Evolutionary conservation across 2,888 invertebrate genomes (phyloP).

Genomic region (Drosophila nr. fundita): DNA sequence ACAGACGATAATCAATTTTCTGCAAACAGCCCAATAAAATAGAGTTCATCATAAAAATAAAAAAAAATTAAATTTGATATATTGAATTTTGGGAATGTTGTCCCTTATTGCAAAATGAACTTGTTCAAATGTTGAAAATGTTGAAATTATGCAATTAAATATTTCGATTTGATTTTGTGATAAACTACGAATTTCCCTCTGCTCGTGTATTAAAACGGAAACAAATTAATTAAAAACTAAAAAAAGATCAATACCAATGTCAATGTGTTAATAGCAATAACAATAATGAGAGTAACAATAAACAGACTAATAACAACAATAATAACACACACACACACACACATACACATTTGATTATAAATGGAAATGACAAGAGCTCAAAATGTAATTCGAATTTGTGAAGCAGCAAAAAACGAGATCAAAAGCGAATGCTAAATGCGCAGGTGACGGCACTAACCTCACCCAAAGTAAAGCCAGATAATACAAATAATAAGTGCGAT

Average conservation of each 20-base stretch:
- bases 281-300: slow-evolving; percentile 7
- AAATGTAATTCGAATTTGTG: not conserved
- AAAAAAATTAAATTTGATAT: not conserved
- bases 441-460: slow-evolving; percentile 31
- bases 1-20: not conserved
- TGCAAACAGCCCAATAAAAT: not conserved
- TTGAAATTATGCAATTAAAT: not conserved
- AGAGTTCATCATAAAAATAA: not conserved
- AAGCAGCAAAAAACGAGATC: slow-evolving; percentile 12
- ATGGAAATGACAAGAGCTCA: not conserved
- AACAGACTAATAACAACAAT: not conserved
- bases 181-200: not conserved
- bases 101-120: not conserved
- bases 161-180: not conserved
- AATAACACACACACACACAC: not conserved
- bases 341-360: not conserved
- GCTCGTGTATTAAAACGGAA: slow-evolving; percentile 5
- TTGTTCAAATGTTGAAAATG: not conserved
- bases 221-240: slow-evolving; percentile 22
- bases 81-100: not conserved
- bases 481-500: not conserved
- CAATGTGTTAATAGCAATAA: not conserved
- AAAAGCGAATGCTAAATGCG: slow-evolving; percentile 11
- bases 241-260: not conserved
- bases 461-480: slow-evolving; percentile 14